Base-by-base conservation (phyloP, 1,140 invertebrate species). In the Trichoplusia ni region DNA sequence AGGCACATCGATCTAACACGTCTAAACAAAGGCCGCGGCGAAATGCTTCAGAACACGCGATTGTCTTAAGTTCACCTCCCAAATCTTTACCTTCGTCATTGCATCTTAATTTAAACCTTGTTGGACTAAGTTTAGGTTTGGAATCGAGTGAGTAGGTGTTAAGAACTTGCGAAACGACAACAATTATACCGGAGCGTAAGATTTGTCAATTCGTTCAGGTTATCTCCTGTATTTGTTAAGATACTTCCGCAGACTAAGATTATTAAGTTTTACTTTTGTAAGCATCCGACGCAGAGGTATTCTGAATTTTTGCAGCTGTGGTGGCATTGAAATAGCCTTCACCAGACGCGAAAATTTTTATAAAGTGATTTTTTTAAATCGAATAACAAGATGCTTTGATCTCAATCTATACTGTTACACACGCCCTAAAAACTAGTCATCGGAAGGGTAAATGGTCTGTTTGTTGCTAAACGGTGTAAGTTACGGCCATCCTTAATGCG, bases 1-100 rank as follows among this genome's bases (percentile, higher is more conserved):
- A 86, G 73, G 67, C 72, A 80, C 84, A 87, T 89, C 86, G 86
- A 89, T 89, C 84, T 89, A 81, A 87, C 86, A 89, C 84, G 82
- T 86, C 84, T 76, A 72, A 83, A 85, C 79, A 86, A 87, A 79
- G 75, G 77, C 73, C 74, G 68, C 53, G 54, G 74, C 70, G 75
- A 73, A 88, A 82, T 81, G 74, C 73, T 77, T 54, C 58, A 68
- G 46, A 80, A 71, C 86, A 89, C 83, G 86, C 86, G 78, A 89
- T 75, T 77, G 79, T 81, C 79, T 85, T 80, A 77, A 72, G 63
- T 71, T 73, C 33, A 66, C 66, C 62, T 44, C 67, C 69, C 56
- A 46, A 59, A 59, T 59, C 56, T 59, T 59, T 14, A 62, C 64
- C 58, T 29, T 13, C 18, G 21, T 16, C 29, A n/a, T n/a, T 11